Base-by-base conservation (phyloP, 2,113 vertebrate genomes). In the Synodontis membranacea region DNA sequence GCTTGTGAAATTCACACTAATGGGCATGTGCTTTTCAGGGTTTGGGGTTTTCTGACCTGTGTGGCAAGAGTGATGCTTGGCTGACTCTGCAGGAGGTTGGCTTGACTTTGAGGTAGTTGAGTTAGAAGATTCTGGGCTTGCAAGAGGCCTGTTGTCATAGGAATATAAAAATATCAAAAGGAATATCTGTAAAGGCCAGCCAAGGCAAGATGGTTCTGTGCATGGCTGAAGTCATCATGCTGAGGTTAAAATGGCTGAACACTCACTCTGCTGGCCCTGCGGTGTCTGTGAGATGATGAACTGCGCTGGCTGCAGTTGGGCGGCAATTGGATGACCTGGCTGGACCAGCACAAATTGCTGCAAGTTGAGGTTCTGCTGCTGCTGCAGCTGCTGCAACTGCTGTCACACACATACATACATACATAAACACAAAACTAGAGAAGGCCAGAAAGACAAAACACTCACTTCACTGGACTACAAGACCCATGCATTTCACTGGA, bases 81-180 rank as follows among this genome's bases (percentile, higher is more conserved):
- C 96, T 98, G 98, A 94, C 96, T 96, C 93, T 97, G 96, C 94
- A 98, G 98, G 96, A 99, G 98, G 97, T 97, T 99, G 96, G 97
- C 96, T 99, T 99, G 98, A 97, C 97, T 99, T 97, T 98, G 98
- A 99, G 98, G 98, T 99, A 99, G 98, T 97, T 99, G 98, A 92
- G 96, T 97, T 96, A 99, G 93, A 96, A 99, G 96, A 96, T 96
- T 97, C 93, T 96, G 97, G 96, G 97, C 96, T 97, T 98, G 97
- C 95, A 99, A 95, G 93, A 99, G 96, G 93, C 97, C 98, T 98
- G 84, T 46, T 90, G 81, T 76, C 0, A 31, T 31, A 10, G 37
- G n/a, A n/a, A n/a, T 2, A 9, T 86, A 25, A 70, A 19, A 86
- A 8, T 39, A 39, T 23, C 12, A 31, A 28, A 50, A 52, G 39